Base-by-base conservation (phyloP, 2,888 invertebrate species). In the Acleris laterana region DNA sequence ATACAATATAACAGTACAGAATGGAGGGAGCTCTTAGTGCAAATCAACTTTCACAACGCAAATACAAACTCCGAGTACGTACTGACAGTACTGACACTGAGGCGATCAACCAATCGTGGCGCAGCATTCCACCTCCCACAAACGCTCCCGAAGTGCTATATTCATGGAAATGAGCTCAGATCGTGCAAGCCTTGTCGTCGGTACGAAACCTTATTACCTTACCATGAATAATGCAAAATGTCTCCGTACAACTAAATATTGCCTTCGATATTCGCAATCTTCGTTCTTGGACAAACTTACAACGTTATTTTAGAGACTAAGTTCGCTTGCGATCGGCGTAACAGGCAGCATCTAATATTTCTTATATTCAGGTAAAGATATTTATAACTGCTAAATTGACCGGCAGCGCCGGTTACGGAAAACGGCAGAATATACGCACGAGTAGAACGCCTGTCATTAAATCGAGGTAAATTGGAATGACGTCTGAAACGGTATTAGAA, bases 11-110 rank as follows among this genome's bases (percentile, higher is more conserved):
- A 68, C 56, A 51, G 57, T 71, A 66, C 72, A 70, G 25, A 55
- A 58, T 73, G 74, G 77, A 71, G 79, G 79, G 80, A 76, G 74
- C 70, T 70, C 71, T 71, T 70, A 70, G 76, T 82, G 81, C 84
- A 83, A 87, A 82, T 84, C 85, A 85, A 90, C 91, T 90, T 91
- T 91, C 90, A 85, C 90, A 80, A 76, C 72, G 74, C 76, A 74
- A 76, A 77, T 79, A 80, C 76, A 68, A 74, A 75, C 78, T 71
- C 28, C 60, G 48, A 25, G 25, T 7, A 28, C 0, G 49, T 49
- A 42, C 28, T n/a, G n/a, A n/a, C n/a, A n/a, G 20, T 65, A 65
- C 67, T 16, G 48, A 50, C 61, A 77, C 72, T 75, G 74, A 77
- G 72, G 70, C 74, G 70, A 69, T 70, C 71, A 61, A 71, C 81